These are phyloP conservation scores for Pentamera pediparva DNA, from an alignment of 53 echinoderm and acorn worm species.

Conservation along the genomic window DNA sequence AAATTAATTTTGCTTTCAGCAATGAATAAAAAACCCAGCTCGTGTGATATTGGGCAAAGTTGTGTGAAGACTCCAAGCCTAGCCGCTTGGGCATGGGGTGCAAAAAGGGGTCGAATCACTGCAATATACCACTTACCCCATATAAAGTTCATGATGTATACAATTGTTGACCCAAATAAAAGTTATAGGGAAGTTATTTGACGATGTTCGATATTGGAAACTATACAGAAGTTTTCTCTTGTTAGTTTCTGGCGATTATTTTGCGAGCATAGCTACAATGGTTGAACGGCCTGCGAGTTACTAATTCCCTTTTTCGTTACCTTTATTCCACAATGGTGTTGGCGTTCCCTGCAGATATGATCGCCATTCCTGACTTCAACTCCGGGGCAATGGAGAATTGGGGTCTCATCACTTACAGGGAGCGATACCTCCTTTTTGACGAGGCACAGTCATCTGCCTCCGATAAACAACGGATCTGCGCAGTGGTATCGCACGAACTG, in stretches of 20 bases:
- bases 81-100: no score
- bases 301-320: not conserved
- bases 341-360: conserved; percentile 65
- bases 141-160: not conserved
- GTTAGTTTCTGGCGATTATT: no score
- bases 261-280: no score
- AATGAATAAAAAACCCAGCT: no score
- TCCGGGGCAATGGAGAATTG: conserved; percentile 98
- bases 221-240: no score
- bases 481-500: conserved; percentile 74
- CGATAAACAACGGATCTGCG: conserved; percentile 53
- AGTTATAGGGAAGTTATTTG: not conserved
- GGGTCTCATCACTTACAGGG: conserved; percentile 83
- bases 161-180: not conserved
- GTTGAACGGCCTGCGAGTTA: no score
- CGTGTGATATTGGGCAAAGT: no score
- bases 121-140: no score
- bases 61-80: no score
- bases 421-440: conserved; percentile 58
- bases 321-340: no score
- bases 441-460: conserved; percentile 49
- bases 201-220: not conserved
- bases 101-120: no score
- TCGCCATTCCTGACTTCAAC: conserved; percentile 71
- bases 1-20: no score